These are phyloP conservation scores for Carassius gibelio DNA, from an alignment of 2,113 vertebrate genomes.

Conservation along the genomic window DNA sequence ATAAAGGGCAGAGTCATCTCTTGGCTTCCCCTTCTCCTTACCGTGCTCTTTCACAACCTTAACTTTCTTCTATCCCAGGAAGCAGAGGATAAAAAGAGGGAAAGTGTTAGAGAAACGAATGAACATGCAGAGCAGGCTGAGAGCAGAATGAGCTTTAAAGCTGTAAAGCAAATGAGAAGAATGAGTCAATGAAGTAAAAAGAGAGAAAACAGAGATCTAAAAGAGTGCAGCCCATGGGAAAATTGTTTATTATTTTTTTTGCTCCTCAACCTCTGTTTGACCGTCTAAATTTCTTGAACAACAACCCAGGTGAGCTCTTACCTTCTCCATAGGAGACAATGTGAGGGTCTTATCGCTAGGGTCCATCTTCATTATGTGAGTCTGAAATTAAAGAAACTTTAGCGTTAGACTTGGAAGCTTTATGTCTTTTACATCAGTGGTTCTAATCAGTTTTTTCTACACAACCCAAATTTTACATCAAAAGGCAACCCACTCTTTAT, in stretches of 20 bases:
- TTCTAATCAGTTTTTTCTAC: neutral
- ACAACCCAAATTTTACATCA: neutral
- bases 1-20: slow-evolving; percentile 39
- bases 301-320: slow-evolving; percentile 45
- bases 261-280: neutral
- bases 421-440: neutral
- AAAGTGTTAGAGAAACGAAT: slow-evolving; percentile 64
- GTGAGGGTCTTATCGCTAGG: slow-evolving; percentile 63
- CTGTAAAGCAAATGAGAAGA: slow-evolving; percentile 48
- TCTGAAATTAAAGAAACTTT: slow-evolving; percentile 58
- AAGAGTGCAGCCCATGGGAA: neutral
- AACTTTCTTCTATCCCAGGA: slow-evolving; percentile 70
- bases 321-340: slow-evolving; percentile 76
- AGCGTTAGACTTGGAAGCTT: neutral
- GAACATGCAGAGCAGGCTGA: slow-evolving; percentile 51
- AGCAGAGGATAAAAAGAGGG: slow-evolving; percentile 67
- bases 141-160: slow-evolving; percentile 49
- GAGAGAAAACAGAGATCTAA: slow-evolving; percentile 1
- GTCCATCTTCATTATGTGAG: slow-evolving; percentile 74
- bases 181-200: slow-evolving; percentile 22
- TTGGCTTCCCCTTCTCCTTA: slow-evolving; percentile 52
- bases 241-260: neutral
- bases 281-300: neutral
- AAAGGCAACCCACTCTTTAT: neutral
- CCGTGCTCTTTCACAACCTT: slow-evolving; percentile 58